Evolutionary conservation across 2,113 vertebrate species (phyloP), one percentile per base, ranked within the genome.

Genomic region (Rhea americana): DNA sequence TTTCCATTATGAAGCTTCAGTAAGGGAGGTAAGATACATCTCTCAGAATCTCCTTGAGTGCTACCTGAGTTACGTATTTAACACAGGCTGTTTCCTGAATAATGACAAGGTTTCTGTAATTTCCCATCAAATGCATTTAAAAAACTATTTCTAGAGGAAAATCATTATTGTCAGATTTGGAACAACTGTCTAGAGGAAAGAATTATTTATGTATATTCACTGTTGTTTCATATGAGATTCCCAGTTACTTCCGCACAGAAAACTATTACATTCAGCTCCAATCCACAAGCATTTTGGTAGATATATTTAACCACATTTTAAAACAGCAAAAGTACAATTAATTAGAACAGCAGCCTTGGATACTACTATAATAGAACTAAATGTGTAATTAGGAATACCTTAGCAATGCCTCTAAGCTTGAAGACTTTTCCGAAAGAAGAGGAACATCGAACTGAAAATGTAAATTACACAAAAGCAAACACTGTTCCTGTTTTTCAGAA

Each of bases 301-400:
- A 79, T 28, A 30, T 48, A 74, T 37, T 50, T 26, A 88, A 90
- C 62, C 30, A 87, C 4, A 26, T 73, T 66, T 66, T 56, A 67
- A 82, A 71, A 58, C 26, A 87, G 61, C 78, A 86, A 90, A 94
- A 91, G 12, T 24, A 58, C 18, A 77, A 66, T 81, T 93, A 91
- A 74, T 37, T 58, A 30, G n/a, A 91, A 82, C 3, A 30, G 47
- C 68, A 76, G 61, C 55, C 87, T 79, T 74, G 53, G 82, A 32
- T 32, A 80, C 20, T 62, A 39, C 75, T 75, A 26, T 20, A 75
- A 86, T n/a, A 86, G 93, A 86, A 58, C 13, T 21, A 65, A 75
- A 78, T 11, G 63, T 41, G 59, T 48, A 47, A 85, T 76, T 24
- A 56, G 67, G 53, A 85, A 80, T 13, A 48, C 30, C 66, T 55